These are phyloP conservation scores for Mesoligia furuncula DNA, from an alignment of 2,888 invertebrate genomes.

Conservation along the genomic window DNA sequence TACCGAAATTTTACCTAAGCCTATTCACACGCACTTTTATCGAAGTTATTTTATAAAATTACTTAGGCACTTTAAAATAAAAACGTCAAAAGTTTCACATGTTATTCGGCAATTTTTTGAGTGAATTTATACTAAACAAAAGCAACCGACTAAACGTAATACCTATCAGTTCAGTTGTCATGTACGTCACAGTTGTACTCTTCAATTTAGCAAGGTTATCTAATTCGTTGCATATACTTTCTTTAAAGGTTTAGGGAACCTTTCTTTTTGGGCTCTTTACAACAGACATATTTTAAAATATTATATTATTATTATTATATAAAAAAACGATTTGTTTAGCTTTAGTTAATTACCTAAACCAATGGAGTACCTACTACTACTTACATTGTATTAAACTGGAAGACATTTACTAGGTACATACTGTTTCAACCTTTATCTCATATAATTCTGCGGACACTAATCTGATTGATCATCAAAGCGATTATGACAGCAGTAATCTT, in stretches of 20 bases:
- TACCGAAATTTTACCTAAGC: background rate
- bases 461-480: slow-evolving; percentile 7
- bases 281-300: background rate
- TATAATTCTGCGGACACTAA: background rate
- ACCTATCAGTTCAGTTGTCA: background rate
- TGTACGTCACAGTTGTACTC: background rate
- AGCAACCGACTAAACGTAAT: background rate
- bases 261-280: background rate
- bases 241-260: background rate
- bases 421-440: background rate
- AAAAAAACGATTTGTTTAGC: too few relatives aligned
- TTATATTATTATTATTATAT: too few relatives aligned
- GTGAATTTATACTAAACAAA: background rate
- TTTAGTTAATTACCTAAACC: background rate
- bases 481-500: background rate
- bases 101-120: background rate
- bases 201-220: background rate
- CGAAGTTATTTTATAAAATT: background rate
- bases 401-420: background rate
- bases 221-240: background rate
- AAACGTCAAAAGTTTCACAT: background rate
- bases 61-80: background rate
- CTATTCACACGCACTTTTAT: background rate
- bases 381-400: background rate
- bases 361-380: background rate